Percentiles rank a stretch among this genome's conserved stretches.
Conservation (phyloP, 1,140 invertebrate species). For the Ylistrum balloti region DNA sequence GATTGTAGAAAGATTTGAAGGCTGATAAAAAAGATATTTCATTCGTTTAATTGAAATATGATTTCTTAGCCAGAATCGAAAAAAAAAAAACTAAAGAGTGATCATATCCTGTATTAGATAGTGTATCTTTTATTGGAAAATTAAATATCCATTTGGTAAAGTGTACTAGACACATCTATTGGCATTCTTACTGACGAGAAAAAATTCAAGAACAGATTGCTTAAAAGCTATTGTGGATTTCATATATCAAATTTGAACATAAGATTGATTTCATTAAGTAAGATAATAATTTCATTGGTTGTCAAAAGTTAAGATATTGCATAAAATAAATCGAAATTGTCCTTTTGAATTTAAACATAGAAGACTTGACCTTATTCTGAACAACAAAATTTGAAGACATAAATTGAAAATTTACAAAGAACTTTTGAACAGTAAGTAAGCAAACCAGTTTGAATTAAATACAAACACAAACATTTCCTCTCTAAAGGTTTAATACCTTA, state of each 20-base stretch:
- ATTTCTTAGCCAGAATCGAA: not conserved
- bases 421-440: not conserved
- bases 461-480: not conserved
- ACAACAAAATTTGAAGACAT: not conserved
- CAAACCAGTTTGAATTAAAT: not conserved
- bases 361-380: not conserved
- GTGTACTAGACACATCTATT: not conserved
- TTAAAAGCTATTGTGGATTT: not conserved
- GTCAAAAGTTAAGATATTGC: not conserved
- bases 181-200: not conserved
- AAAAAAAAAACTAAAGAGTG: not conserved
- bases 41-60: not conserved
- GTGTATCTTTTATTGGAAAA: not conserved
- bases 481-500: not conserved
- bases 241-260: not conserved
- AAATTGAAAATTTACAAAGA: not conserved
- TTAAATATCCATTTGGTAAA: not conserved
- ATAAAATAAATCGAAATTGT: conserved; percentile 23
- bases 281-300: not conserved
- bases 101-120: not conserved
- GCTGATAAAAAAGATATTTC: not conserved
- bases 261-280: not conserved
- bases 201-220: not conserved
- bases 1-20: not conserved
- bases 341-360: not conserved